Conservation (phyloP, 2,888 invertebrate genomes). For the Phalera bucephala region DNA sequence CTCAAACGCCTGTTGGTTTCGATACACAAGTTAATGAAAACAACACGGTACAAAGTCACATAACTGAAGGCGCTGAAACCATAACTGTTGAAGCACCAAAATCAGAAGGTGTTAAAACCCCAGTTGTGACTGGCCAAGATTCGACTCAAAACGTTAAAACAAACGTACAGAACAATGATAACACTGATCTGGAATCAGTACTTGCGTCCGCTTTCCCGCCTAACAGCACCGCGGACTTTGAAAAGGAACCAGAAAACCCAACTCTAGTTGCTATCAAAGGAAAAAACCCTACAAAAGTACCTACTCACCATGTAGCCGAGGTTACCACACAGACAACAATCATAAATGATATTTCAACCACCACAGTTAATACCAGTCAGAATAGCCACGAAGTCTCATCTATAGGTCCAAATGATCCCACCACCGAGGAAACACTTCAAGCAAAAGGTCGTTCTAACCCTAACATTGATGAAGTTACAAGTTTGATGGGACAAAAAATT, state of each 20-base stretch:
- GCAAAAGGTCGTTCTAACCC: not conserved
- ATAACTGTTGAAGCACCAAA: not conserved
- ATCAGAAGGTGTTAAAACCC: not conserved
- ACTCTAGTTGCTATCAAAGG: no score
- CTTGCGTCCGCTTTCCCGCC: not conserved
- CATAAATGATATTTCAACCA: no score
- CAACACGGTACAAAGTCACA: not conserved
- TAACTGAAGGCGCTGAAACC: not conserved
- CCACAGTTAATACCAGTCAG: no score
- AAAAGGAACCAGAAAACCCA: no score
- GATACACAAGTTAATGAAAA: conserved; percentile 3
- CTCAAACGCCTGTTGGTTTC: not conserved
- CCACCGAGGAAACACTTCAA: no score
- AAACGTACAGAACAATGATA: not conserved
- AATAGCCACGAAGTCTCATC: no score
- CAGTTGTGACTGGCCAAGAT: not conserved
- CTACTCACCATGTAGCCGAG: no score
- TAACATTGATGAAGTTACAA: not conserved
- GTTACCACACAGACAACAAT: no score
- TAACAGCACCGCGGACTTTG: not conserved
- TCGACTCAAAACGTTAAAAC: not conserved
- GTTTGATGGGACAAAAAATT: not conserved
- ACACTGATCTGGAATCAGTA: not conserved
- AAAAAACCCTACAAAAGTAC: no score
- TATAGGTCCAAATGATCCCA: no score